These are phyloP conservation scores for Pachydiplax longipennis DNA, from an alignment of 2,888 invertebrate genomes.

Conservation along the genomic window DNA sequence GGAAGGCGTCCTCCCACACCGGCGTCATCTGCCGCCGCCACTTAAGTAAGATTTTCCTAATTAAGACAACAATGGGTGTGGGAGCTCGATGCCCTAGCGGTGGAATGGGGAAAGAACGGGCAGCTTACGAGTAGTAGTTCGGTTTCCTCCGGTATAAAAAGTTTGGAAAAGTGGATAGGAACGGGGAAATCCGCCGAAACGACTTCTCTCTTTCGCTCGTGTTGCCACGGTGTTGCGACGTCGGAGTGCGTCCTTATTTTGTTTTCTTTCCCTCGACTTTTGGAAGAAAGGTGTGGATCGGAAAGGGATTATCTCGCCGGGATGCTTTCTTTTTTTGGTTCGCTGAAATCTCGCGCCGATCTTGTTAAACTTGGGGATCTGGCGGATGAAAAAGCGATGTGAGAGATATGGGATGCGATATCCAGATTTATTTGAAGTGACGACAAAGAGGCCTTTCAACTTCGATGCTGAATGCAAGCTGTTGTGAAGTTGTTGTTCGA, in stretches of 20 bases:
- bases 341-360: neutral
- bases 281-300: neutral
- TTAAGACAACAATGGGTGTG: slow-evolving; percentile 19
- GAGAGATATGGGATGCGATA: no score
- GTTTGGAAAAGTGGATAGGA: neutral
- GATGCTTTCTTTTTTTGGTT: neutral
- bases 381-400: no score
- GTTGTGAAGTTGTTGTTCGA: no score
- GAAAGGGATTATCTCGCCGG: neutral
- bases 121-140: no score
- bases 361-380: neutral
- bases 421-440: no score
- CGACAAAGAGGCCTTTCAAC: no score
- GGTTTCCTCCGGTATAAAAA: neutral
- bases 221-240: neutral
- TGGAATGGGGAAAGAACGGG: neutral
- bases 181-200: neutral
- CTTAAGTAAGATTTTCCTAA: slow-evolving; percentile 33
- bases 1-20: neutral
- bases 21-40: slow-evolving; percentile 9
- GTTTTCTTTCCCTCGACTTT: neutral
- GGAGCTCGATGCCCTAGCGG: neutral
- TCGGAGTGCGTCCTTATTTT: neutral
- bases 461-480: no score
- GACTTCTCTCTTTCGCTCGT: neutral